A percentile compares a stretch with the other conserved stretches of the same genome.
Conservation (phyloP, 2,113 vertebrate genomes). For the Eubucco bourcierii region DNA sequence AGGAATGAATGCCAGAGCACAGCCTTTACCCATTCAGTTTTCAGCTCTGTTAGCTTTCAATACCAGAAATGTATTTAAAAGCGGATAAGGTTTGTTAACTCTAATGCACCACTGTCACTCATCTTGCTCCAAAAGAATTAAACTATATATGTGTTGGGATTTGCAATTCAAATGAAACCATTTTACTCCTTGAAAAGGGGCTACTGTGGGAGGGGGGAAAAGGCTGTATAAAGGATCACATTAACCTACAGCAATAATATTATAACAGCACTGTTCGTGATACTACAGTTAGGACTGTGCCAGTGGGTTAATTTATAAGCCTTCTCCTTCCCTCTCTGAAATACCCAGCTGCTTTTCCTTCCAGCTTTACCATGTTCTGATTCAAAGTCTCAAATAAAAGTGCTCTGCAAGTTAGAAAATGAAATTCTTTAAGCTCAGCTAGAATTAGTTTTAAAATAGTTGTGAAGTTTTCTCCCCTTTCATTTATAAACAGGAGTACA, state of each 20-base stretch:
- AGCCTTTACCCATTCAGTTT: conserved; percentile 76
- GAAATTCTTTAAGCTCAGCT: neutral
- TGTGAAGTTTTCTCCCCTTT: neutral
- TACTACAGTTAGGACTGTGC: conserved; percentile 42
- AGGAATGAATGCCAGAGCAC: conserved; percentile 73
- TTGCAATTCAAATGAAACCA: conserved; percentile 80
- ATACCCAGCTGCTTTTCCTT: neutral
- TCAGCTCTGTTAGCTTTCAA: conserved; percentile 81
- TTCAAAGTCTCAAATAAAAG: neutral
- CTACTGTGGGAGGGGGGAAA: conserved; percentile 36
- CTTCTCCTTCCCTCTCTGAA: conserved; percentile 24
- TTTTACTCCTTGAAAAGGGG: conserved; percentile 67
- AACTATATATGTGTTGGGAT: conserved; percentile 73
- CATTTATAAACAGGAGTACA: neutral
- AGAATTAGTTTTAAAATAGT: neutral
- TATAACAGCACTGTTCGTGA: conserved; percentile 48
- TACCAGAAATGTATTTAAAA: conserved; percentile 78
- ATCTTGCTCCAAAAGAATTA: conserved; percentile 69
- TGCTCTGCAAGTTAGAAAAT: neutral
- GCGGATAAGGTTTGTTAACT: conserved; percentile 77
- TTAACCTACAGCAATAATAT: conserved; percentile 70
- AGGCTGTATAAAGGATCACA: conserved; percentile 50
- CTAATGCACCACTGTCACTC: conserved; percentile 75
- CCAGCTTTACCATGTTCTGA: neutral
- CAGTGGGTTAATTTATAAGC: conserved; percentile 45